Percentiles rank a stretch among this genome's conserved stretches.
Conservation (phyloP, 2,888 invertebrate species). For the Orthonychiurus folsomi region DNA sequence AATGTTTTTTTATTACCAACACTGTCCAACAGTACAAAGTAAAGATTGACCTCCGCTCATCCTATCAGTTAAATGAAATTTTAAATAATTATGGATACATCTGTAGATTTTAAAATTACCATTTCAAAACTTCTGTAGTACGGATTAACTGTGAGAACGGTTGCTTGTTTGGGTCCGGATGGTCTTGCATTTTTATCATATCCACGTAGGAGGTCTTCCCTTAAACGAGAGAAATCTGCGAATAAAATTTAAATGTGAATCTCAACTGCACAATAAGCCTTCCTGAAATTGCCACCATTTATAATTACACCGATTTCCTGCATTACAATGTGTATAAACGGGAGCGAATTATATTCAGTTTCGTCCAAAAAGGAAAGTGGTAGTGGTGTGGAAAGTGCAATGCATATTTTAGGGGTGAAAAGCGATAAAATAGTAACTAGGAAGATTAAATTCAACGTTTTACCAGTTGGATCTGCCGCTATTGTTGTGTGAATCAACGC, state of each 20-base stretch:
- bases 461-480: slow-evolving; percentile 12
- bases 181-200: slow-evolving; percentile 36
- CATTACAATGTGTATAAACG: too few relatives aligned
- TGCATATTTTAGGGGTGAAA: too few relatives aligned
- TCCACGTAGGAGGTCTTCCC: slow-evolving; percentile 25
- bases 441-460: neutral
- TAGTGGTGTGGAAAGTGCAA: too few relatives aligned
- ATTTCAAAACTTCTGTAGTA: slow-evolving; percentile 35
- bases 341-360: too few relatives aligned
- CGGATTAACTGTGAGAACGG: slow-evolving; percentile 28
- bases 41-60: slow-evolving; percentile 56
- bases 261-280: too few relatives aligned
- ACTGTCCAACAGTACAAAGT: slow-evolving; percentile 54
- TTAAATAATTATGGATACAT: slow-evolving; percentile 7
- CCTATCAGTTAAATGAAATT: slow-evolving; percentile 41
- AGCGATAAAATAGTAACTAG: neutral
- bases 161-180: slow-evolving; percentile 28
- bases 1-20: slow-evolving; percentile 50
- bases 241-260: too few relatives aligned
- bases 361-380: too few relatives aligned
- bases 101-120: slow-evolving; percentile 24
- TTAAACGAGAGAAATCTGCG: slow-evolving; percentile 31
- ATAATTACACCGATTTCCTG: too few relatives aligned
- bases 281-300: too few relatives aligned
- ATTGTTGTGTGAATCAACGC: too few relatives aligned